Base-by-base conservation (phyloP, 1,140 invertebrate species). In the Hyles euphorbiae region DNA sequence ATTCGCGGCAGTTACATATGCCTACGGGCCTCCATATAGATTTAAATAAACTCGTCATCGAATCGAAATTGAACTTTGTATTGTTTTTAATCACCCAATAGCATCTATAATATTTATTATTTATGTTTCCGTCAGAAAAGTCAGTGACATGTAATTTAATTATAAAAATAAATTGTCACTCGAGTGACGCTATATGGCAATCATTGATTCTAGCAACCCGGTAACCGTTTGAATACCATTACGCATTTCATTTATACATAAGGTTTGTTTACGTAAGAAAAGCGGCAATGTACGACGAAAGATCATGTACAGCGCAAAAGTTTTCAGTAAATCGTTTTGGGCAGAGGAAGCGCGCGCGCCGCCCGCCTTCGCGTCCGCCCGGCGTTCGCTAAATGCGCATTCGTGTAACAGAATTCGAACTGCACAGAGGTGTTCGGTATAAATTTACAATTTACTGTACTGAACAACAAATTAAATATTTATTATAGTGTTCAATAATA, bases 141-240 rank as follows among this genome's bases (percentile, higher is more conserved):
- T 83, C 78, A 78, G 60, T 83, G 76, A 81, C 78, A 76, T 69
- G 64, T 58, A 72, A 73, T 69, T 68, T 63, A 78, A 74, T 59
- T 52, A 68, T 74, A 77, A 76, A 72, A 78, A 76, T 77, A 68
- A 71, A 72, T 63, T 68, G 70, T 78, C 65, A 72, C 54, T 67
- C 60, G 65, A 68, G 32, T 65, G 53, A 63, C 47, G 61, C 36
- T 5, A 40, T 40, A 40, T 5, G 8, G 36, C 36, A 8, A 40
- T 40, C 8, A 40, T 40, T 40, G 36, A 40, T 40, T 40, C 8
- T 40, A 22, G 22, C 22, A 22, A 22, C 22, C 22, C 22, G 22
- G 22, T 2, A 0, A 22, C 22, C 22, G 22, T 22, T 22, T 22
- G 22, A 2, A 22, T 22, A 2, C 22, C 22, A 22, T 22, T 22